Conservation (phyloP, 2,888 invertebrate species). For the Napeogenes inachia region DNA sequence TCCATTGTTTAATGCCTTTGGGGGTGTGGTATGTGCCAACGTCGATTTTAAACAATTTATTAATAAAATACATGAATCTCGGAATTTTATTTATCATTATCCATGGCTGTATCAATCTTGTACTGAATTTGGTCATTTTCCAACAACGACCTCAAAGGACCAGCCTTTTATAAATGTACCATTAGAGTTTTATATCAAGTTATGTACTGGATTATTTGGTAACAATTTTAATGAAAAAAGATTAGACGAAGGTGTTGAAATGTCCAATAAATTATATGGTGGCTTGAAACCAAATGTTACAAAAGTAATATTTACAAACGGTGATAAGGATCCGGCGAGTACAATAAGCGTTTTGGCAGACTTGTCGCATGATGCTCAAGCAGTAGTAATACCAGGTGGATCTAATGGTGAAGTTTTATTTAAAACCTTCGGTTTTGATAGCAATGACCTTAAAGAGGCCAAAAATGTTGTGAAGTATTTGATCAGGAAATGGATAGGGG, state of each 20-base stretch:
- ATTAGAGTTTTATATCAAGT: conserved; percentile 55
- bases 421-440: conserved; percentile 45
- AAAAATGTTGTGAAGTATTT: conserved; percentile 54
- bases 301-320: conserved; percentile 78
- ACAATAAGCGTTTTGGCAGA: conserved; percentile 69
- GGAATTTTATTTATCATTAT: conserved; percentile 37
- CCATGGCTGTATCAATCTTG: conserved; percentile 86
- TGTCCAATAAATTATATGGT: conserved; percentile 72
- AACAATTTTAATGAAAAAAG: conserved; percentile 49
- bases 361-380: conserved; percentile 56
- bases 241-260: conserved; percentile 53
- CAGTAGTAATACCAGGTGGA: conserved; percentile 49
- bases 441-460: conserved; percentile 57
- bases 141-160: conserved; percentile 76
- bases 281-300: conserved; percentile 65
- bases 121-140: conserved; percentile 86
- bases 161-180: conserved; percentile 78
- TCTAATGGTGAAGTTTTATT: conserved; percentile 61
- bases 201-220: conserved; percentile 66
- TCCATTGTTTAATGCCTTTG: conserved; percentile 33
- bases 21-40: conserved; percentile 45
- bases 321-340: conserved; percentile 79
- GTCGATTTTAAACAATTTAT: conserved; percentile 54
- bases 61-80: conserved; percentile 36
- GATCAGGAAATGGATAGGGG: conserved; percentile 60